These are phyloP conservation scores for Rhagonycha fulva DNA, from an alignment of 2,888 invertebrate species.

Conservation along the genomic window DNA sequence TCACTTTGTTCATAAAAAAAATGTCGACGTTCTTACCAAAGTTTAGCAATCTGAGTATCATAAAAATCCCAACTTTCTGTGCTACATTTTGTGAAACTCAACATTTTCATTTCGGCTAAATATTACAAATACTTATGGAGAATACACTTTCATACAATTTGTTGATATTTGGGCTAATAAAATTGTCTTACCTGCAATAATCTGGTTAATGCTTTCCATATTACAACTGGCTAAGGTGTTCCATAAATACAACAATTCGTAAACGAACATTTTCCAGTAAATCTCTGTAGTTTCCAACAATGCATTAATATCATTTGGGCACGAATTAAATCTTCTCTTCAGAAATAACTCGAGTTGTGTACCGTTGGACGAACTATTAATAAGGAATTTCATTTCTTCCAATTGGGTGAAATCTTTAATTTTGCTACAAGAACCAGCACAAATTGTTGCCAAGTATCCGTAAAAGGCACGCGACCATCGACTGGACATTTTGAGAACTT, in stretches of 20 bases:
- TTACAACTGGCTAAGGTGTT: conserved; percentile 66
- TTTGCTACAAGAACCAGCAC: conserved; percentile 44
- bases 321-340: conserved; percentile 42
- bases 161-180: not conserved
- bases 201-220: conserved; percentile 47
- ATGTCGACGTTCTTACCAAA: too few species aligned
- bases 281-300: conserved; percentile 37
- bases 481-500: conserved; percentile 62
- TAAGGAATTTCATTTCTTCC: conserved; percentile 41
- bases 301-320: conserved; percentile 41
- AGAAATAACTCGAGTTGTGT: conserved; percentile 50
- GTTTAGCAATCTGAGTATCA: too few species aligned
- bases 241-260: conserved; percentile 72
- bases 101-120: too few species aligned
- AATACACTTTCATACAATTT: too few species aligned
- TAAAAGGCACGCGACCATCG: conserved; percentile 71
- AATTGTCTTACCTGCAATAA: conserved; percentile 52
- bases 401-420: conserved; percentile 39
- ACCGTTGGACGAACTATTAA: conserved; percentile 43
- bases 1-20: too few species aligned
- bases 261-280: conserved; percentile 63
- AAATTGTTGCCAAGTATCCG: conserved; percentile 62
- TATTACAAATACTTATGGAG: too few species aligned
- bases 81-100: too few species aligned
- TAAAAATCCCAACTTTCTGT: too few species aligned